These are phyloP conservation scores for Turritopsis rubra DNA, from an alignment of 30 jellyfish, hydroid and myxozoan species.

Conservation along the genomic window DNA sequence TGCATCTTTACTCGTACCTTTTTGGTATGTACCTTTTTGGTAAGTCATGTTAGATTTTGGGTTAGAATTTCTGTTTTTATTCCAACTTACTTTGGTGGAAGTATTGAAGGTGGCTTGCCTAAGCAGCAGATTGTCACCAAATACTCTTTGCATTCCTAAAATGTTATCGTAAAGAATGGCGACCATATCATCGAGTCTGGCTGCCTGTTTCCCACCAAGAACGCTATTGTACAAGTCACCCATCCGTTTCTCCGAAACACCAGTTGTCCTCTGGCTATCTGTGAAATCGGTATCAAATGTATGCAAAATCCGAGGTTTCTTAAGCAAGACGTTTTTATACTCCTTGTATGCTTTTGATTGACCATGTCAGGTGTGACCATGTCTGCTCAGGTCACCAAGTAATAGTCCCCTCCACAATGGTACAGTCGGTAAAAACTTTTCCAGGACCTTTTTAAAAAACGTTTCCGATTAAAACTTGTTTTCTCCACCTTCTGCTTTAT, in stretches of 20 bases:
- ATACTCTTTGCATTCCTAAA: constrained; percentile 28
- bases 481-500: not conserved
- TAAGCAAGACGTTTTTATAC: not conserved
- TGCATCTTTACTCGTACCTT: not conserved
- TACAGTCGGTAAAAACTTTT: constrained; percentile 21
- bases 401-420: constrained; percentile 31
- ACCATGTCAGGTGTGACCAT: constrained; percentile 37
- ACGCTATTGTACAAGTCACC: constrained; percentile 21
- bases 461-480: not conserved
- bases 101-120: not conserved
- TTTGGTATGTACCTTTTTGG: not conserved
- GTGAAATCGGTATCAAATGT: not conserved
- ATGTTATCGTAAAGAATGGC: constrained; percentile 13
- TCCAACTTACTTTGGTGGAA: constrained; percentile 10
- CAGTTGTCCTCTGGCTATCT: constrained; percentile 17
- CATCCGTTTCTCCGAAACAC: constrained; percentile 31
- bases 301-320: not conserved
- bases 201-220: constrained; percentile 16
- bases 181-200: constrained; percentile 26
- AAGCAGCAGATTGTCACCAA: constrained; percentile 1
- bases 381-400: constrained; percentile 27
- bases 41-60: not conserved
- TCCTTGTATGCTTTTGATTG: not conserved
- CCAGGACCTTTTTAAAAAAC: not conserved
- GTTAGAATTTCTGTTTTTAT: constrained; percentile 24